Base-by-base conservation (phyloP, 2,113 vertebrate genomes). In the Platichthys stellatus region DNA sequence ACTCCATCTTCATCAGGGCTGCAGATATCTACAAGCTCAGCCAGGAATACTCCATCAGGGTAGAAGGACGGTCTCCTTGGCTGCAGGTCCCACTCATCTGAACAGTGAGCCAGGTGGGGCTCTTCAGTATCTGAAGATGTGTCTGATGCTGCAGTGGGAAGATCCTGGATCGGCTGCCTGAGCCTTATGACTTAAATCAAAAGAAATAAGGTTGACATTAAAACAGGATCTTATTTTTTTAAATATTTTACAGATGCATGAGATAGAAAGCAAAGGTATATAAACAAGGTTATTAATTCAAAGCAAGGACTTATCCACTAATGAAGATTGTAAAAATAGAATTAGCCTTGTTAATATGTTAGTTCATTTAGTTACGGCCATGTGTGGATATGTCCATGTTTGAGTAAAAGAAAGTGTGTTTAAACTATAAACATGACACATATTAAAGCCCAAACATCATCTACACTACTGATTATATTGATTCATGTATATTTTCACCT, bases 1-100 rank as follows among this genome's bases (percentile, higher is more conserved):
- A 78, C 80, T 66, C 90, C 78, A n/a, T 88, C 78, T 67, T 88
- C 85, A 69, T 90, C 86, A 17, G 88, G 84, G 73, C 84, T 87
- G 17, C 79, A 81, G 31, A 83, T 82, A 73, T 89, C 69, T 28
- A 84, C 56, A 78, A 49, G 69, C 63, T 71, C 63, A 75, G 88
- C 84, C 35, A 60, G 53, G 67, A 72, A 90, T 74, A 83, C 49
- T 63, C 87, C 87, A 74, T 84, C 86, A 64, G 72, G 75, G 63
- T 4, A 72, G 35, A 63, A 21, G n/a, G 49, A 56, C 26, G 54
- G 53, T 0, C 47, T 20, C 21, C 3, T 80, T 54, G 21, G 5
- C 26, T 60, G 72, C 31, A 60, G 43, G 61, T 74, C 59, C 45
- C 8, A 69, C 23, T 83, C 72, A 24, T 56, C 26, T 3, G 45